phyloP scores from a whole-genome alignment of 1,140 invertebrate genomes.

The Piezodorus guildinii region DNA sequence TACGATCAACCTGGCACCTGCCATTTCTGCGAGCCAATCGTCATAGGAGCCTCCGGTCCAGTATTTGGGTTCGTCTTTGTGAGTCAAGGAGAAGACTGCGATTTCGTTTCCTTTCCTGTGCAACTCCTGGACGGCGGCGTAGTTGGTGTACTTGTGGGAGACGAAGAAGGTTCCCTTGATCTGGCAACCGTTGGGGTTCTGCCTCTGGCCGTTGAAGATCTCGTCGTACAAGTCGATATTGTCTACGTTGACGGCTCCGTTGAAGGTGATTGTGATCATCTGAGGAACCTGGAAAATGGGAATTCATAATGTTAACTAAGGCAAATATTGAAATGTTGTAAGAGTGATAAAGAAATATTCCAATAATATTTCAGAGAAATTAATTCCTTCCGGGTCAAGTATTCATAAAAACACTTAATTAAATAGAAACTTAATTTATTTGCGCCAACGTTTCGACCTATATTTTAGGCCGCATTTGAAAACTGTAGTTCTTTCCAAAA shows the following conservation, averaged over 20 bases:
- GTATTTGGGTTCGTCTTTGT: conserved; percentile 80
- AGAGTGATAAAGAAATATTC: no score
- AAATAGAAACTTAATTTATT: no score
- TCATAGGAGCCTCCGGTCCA: conserved; percentile 80
- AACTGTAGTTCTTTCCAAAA: no score
- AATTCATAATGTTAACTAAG: not conserved
- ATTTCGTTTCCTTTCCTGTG: conserved; percentile 89
- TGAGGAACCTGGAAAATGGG: conserved; percentile 55
- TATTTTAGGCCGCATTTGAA: no score
- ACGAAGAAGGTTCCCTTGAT: conserved; percentile 91
- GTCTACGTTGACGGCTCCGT: conserved; percentile 86
- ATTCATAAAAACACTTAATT: no score
- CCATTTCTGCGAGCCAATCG: conserved; percentile 91
- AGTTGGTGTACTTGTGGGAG: conserved; percentile 92
- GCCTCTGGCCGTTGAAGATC: conserved; percentile 71
- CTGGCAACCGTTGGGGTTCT: conserved; percentile 87
- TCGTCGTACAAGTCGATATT: conserved; percentile 87
- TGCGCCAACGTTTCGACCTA: no score
- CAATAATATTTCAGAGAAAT: no score
- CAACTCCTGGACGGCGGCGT: conserved; percentile 80
- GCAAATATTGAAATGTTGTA: not conserved
- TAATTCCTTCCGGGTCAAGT: no score
- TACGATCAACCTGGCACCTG: conserved; percentile 75
- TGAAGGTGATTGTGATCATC: conserved; percentile 90
- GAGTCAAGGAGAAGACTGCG: conserved; percentile 82